A percentile compares a stretch with the other conserved stretches of the same genome.
Evolutionary conservation across 2,888 invertebrate genomes (phyloP).

Genomic region (Mimumesa dahlbomi): DNA sequence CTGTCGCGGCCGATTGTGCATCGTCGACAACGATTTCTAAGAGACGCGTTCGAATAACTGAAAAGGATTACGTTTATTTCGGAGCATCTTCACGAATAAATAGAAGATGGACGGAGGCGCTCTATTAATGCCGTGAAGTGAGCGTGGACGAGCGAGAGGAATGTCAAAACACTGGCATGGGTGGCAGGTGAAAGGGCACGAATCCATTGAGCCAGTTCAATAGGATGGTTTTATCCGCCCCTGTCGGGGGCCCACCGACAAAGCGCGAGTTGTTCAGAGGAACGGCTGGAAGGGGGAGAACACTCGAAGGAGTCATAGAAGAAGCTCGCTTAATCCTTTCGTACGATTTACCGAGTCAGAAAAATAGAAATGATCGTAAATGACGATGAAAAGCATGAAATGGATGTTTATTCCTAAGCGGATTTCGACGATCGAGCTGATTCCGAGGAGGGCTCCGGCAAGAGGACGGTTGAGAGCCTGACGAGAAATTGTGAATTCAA

Average conservation of each 20-base stretch:
- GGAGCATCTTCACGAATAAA: constrained; percentile 34
- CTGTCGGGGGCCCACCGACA: constrained; percentile 48
- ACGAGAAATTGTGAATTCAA: neutral
- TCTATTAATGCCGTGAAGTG: constrained; percentile 49
- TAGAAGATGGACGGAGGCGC: constrained; percentile 33
- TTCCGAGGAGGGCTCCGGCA: neutral
- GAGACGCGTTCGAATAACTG: constrained; percentile 32
- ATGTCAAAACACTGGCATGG: constrained; percentile 71
- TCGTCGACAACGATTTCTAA: constrained; percentile 41
- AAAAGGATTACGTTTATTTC: constrained; percentile 56
- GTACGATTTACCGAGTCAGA: constrained; percentile 68
- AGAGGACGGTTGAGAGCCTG: neutral
- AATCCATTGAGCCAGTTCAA: constrained; percentile 68
- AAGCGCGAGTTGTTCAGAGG: constrained; percentile 48
- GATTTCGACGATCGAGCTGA: constrained; percentile 52
- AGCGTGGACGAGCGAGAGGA: constrained; percentile 58
- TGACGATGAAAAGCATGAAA: constrained; percentile 54
- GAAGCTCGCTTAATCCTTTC: constrained; percentile 65
- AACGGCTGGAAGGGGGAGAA: constrained; percentile 26
- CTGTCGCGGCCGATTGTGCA: constrained; percentile 22
- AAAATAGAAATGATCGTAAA: constrained; percentile 66
- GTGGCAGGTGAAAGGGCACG: constrained; percentile 64
- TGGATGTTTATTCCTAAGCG: constrained; percentile 63
- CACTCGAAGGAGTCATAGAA: constrained; percentile 32
- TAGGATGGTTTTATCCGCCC: constrained; percentile 67